Evolutionary conservation across 2,888 invertebrate genomes (phyloP).

Genomic region (Anagyrus pseudococci): DNA sequence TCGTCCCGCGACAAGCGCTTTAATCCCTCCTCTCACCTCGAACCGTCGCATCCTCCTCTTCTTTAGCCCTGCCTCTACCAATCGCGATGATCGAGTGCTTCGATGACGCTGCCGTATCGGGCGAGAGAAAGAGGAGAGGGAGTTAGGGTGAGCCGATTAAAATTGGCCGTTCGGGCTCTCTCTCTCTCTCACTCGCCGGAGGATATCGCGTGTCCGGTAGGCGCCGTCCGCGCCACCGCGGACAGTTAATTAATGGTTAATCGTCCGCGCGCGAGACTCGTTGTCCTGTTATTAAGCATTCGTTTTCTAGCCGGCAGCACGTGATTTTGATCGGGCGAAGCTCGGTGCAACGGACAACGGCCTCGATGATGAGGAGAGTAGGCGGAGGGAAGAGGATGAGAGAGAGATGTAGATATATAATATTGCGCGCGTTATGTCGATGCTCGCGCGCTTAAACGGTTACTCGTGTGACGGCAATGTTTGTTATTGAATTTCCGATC

Average conservation of each 20-base stretch:
- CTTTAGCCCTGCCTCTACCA: too few relatives aligned
- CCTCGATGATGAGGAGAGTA: too few relatives aligned
- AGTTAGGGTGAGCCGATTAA: conserved; percentile 45
- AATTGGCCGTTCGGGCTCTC: conserved; percentile 35
- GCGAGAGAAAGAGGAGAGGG: too few relatives aligned
- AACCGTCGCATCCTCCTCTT: conserved; percentile 13
- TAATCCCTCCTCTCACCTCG: too few relatives aligned
- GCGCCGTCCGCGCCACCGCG: conserved; percentile 2
- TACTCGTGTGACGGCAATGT: conserved; percentile 19
- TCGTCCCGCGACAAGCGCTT: conserved; percentile 37
- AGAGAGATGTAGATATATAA: not conserved
- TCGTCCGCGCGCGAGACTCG: conserved; percentile 22
- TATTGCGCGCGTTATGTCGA: not conserved
- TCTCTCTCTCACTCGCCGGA: conserved; percentile 4
- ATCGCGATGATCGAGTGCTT: conserved; percentile 32
- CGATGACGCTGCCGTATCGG: conserved; percentile 37
- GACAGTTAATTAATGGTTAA: conserved; percentile 40
- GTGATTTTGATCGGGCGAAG: too few relatives aligned
- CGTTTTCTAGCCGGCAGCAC: not conserved
- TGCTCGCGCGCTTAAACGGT: conserved; percentile 14
- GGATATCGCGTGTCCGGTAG: conserved; percentile 36
- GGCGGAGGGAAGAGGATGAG: too few relatives aligned
- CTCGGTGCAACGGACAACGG: too few relatives aligned
- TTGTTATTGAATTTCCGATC: too few relatives aligned
- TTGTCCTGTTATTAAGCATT: conserved; percentile 16